Evolutionary conservation across 1,140 invertebrate genomes (phyloP).

Genomic region (Gonioctena quinquepunctata): DNA sequence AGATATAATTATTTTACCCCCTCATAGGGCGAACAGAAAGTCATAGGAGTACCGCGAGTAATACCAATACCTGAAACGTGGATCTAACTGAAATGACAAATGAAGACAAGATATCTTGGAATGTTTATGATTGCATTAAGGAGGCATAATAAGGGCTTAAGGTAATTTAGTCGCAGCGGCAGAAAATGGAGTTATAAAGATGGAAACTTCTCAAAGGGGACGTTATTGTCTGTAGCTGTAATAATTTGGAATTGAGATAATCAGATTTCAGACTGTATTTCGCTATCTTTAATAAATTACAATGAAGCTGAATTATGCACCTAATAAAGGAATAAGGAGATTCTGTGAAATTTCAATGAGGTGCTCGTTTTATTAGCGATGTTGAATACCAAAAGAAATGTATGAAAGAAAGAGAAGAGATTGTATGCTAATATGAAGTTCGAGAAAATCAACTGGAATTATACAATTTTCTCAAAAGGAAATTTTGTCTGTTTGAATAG

Average conservation of each 20-base stretch:
- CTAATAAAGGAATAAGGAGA: slow-evolving; percentile 17
- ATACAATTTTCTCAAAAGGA: too few relatives aligned
- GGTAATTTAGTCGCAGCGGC: slow-evolving; percentile 32
- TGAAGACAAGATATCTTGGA: slow-evolving; percentile 9
- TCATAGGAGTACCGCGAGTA: too few relatives aligned
- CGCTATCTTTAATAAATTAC: slow-evolving; percentile 25
- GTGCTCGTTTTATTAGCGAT: neutral
- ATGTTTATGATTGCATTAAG: slow-evolving; percentile 35
- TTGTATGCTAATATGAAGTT: too few relatives aligned
- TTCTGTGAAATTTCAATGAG: slow-evolving; percentile 13
- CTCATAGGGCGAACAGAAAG: too few relatives aligned
- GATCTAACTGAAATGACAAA: neutral
- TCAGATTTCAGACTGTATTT: slow-evolving; percentile 30
- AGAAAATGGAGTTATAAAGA: slow-evolving; percentile 39
- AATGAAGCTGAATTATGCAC: slow-evolving; percentile 17
- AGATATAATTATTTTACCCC: too few relatives aligned
- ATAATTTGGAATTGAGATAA: slow-evolving; percentile 36
- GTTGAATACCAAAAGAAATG: neutral
- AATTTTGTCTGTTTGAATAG: too few relatives aligned
- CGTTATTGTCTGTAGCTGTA: slow-evolving; percentile 37
- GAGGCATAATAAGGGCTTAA: slow-evolving; percentile 33
- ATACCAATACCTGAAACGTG: too few relatives aligned
- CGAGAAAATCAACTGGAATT: too few relatives aligned
- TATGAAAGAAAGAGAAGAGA: neutral
- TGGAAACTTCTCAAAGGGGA: slow-evolving; percentile 34